Evolutionary conservation across 2,888 invertebrate species (phyloP).

Genomic region (Drosophila paranaensis): DNA sequence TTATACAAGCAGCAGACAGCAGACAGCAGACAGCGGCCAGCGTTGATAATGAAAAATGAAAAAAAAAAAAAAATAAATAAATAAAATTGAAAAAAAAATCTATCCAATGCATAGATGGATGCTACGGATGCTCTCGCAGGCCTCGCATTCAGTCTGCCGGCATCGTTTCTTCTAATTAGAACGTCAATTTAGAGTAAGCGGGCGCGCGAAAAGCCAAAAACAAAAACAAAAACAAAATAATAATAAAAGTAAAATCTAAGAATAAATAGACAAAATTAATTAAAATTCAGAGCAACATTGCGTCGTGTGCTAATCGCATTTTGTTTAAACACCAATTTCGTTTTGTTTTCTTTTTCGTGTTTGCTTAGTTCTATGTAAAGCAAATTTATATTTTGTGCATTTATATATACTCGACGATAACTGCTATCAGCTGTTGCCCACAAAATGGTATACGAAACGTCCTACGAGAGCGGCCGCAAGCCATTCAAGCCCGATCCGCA

Average conservation of each 20-base stretch:
- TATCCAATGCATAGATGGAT: slow-evolving; percentile 12
- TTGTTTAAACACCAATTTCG: neutral
- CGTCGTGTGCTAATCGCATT: slow-evolving; percentile 17
- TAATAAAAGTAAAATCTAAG: slow-evolving; percentile 3
- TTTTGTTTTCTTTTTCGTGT: slow-evolving; percentile 1
- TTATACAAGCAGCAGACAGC: slow-evolving; percentile 4
- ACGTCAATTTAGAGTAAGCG: slow-evolving; percentile 59
- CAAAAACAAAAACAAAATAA: slow-evolving; percentile 3
- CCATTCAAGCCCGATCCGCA: slow-evolving; percentile 82
- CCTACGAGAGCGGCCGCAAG: slow-evolving; percentile 80
- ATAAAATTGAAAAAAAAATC: slow-evolving; percentile 3
- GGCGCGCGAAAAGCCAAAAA: slow-evolving; percentile 30
- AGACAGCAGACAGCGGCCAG: neutral
- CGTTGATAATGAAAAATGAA: slow-evolving; percentile 60
- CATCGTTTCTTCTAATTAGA: slow-evolving; percentile 76
- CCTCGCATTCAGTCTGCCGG: slow-evolving; percentile 66
- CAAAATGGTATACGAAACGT: slow-evolving; percentile 77
- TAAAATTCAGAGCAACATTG: slow-evolving; percentile 32
- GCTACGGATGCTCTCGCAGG: slow-evolving; percentile 40
- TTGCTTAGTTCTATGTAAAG: slow-evolving; percentile 4
- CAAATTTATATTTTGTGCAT: neutral
- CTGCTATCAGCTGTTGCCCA: slow-evolving; percentile 16
- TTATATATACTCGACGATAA: neutral
- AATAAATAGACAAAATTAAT: slow-evolving; percentile 24
- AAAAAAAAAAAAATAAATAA: slow-evolving; percentile 14